Conservation (phyloP, 2,797 vertebrate genomes). For the Myotis vivesi region DNA sequence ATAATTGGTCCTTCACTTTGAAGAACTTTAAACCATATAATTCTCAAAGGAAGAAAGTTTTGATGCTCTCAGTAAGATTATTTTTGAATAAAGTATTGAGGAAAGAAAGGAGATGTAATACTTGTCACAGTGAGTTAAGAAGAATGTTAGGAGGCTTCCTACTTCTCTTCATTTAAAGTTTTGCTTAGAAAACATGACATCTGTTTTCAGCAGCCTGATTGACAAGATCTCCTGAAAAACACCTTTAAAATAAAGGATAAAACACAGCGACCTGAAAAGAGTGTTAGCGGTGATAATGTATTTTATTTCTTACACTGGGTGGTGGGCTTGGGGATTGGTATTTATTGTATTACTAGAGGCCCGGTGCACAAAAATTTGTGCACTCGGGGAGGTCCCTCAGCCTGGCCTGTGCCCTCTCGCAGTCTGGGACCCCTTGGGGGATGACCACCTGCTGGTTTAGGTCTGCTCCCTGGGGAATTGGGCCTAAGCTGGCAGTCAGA, state of each 20-base stretch:
- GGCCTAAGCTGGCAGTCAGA: no score
- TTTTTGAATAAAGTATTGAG: not conserved
- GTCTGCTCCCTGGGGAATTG: no score
- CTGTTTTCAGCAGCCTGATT: not conserved
- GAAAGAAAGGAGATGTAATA: not conserved
- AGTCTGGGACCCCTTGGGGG: no score
- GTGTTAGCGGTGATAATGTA: not conserved
- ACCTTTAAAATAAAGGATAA: not conserved
- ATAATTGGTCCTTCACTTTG: not conserved
- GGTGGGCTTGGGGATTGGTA: not conserved
- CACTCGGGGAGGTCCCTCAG: no score
- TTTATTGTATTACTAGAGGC: not conserved
- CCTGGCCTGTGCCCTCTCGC: no score
- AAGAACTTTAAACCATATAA: not conserved
- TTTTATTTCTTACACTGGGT: not conserved
- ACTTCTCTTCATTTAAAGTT: not conserved
- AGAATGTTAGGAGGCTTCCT: not conserved
- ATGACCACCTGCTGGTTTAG: no score
- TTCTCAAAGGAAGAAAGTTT: not conserved
- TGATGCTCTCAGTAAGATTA: not conserved
- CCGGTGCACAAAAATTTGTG: no score
- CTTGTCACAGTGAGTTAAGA: not conserved
- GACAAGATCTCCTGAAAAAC: not conserved
- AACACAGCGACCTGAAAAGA: not conserved
- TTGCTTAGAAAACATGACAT: not conserved